Conservation (phyloP, 2,888 invertebrate genomes). For the Hyalella azteca region DNA sequence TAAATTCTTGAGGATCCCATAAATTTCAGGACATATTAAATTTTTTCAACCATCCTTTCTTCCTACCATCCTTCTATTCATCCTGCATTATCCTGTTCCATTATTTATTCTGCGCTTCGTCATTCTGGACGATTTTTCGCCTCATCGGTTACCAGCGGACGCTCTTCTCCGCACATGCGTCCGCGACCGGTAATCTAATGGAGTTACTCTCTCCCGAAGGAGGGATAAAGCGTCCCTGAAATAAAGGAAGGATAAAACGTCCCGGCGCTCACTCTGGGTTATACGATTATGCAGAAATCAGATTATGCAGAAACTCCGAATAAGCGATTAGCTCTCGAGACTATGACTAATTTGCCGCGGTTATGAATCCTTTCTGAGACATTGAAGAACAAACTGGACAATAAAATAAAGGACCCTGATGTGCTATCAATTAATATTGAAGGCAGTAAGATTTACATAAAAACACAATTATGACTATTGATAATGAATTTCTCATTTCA, state of each 20-base stretch:
- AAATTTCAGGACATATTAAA: neutral
- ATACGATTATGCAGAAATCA: neutral
- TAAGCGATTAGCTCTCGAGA: constrained; percentile 21
- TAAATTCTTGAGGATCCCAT: neutral
- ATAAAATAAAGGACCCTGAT: too few species aligned
- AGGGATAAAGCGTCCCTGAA: too few species aligned
- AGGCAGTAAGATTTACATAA: too few species aligned
- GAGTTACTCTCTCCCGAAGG: neutral
- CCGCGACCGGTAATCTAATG: constrained; percentile 5
- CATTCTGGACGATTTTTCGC: too few species aligned
- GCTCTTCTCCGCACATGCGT: too few species aligned
- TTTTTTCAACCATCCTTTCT: neutral
- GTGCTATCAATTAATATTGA: too few species aligned
- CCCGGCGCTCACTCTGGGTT: neutral
- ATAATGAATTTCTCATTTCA: too few species aligned
- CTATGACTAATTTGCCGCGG: neutral
- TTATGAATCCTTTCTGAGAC: too few species aligned
- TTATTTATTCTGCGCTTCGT: neutral
- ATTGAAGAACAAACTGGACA: too few species aligned
- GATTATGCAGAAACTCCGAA: constrained; percentile 20
- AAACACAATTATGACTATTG: too few species aligned
- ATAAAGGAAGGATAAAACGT: constrained; percentile 17
- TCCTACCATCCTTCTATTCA: neutral
- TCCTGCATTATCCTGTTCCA: too few species aligned
- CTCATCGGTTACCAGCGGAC: too few species aligned